Conservation (phyloP, 1,140 invertebrate species). For the Caenorhabditis remanei region DNA sequence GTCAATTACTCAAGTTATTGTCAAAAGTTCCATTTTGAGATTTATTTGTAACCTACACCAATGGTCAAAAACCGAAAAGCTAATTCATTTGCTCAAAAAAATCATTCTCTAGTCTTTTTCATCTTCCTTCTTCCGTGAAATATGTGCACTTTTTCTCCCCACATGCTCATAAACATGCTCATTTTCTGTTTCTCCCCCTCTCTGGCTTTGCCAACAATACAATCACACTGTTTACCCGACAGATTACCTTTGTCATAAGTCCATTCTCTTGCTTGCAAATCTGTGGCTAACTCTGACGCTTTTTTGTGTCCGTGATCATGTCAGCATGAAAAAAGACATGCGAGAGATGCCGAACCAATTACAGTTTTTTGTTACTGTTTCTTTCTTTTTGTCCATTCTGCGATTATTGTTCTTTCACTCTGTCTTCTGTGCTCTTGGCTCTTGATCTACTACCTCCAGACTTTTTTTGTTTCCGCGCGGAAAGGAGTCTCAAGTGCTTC, state of each 20-base stretch:
- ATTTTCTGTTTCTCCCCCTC: background rate
- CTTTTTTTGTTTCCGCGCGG: conserved; percentile 48
- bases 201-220: background rate
- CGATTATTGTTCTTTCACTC: background rate
- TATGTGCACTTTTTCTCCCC: background rate
- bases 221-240: conserved; percentile 50
- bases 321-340: background rate
- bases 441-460: conserved; percentile 21
- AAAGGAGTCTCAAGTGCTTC: conserved; percentile 47
- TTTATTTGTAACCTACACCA: no score
- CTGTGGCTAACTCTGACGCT: conserved; percentile 46
- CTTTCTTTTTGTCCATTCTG: background rate
- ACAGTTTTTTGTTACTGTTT: conserved; percentile 10
- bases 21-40: no score
- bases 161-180: conserved; percentile 30
- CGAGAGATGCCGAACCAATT: background rate
- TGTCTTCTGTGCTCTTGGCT: conserved; percentile 14
- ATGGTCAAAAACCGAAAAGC: background rate
- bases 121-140: background rate
- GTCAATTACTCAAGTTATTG: no score
- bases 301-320: conserved; percentile 17
- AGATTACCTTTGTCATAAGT: conserved; percentile 30
- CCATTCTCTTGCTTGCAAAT: conserved; percentile 20
- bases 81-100: background rate
- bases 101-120: background rate